phyloP scores from a whole-genome alignment of 2,113 vertebrate genomes.

The Prunella himalayana region DNA sequence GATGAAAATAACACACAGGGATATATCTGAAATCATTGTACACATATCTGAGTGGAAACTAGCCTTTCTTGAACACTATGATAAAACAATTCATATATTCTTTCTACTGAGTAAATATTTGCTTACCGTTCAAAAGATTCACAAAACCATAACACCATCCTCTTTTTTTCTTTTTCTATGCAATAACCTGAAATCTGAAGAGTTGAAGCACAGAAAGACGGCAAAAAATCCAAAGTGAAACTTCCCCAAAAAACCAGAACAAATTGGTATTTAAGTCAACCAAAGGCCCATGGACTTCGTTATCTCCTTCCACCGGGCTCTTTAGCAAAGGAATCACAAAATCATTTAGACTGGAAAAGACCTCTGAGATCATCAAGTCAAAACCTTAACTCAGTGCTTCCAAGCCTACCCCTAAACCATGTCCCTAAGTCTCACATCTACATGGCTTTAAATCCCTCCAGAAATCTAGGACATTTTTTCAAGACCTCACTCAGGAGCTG shows the following conservation, averaged over 20 bases:
- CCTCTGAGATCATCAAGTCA: background rate
- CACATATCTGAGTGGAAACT: background rate
- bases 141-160: background rate
- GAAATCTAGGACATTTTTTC: background rate
- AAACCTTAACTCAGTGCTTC: background rate
- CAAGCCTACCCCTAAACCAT: background rate
- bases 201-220: background rate
- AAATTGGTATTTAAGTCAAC: background rate
- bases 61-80: background rate
- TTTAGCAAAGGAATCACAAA: background rate
- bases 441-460: background rate
- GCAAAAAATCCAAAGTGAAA: background rate
- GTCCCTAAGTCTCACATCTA: background rate
- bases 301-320: background rate
- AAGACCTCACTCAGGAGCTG: background rate
- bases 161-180: background rate
- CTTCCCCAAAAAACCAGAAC: fast-evolving
- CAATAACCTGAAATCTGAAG: background rate
- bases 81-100: background rate
- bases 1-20: background rate
- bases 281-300: background rate
- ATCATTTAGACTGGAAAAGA: background rate
- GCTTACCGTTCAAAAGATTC: background rate
- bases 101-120: background rate
- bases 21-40: background rate